phyloP scores from a whole-genome alignment of 2,797 vertebrate species.

The Cryptoblepharus egeriae region DNA sequence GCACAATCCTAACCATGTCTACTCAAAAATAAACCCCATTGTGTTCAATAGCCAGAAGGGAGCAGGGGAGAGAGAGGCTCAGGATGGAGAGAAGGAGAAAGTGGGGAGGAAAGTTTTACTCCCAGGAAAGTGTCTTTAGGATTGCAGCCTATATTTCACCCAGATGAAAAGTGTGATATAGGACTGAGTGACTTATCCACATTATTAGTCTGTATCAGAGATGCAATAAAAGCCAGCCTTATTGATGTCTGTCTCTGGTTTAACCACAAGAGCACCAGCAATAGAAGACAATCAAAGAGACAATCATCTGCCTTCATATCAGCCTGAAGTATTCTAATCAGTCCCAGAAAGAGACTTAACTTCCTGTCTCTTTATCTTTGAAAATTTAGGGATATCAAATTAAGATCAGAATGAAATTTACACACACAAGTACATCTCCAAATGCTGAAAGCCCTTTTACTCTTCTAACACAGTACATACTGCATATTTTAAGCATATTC shows the following conservation, averaged over 20 bases:
- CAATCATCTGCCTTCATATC: accelerated
- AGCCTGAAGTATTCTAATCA: conserved; percentile 1
- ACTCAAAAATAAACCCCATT: too few species aligned
- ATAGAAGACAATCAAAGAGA: conserved; percentile 8
- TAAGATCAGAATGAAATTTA: neutral
- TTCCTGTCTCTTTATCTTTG: neutral
- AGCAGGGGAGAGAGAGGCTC: too few species aligned
- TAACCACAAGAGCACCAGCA: conserved; percentile 12
- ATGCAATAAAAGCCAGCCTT: neutral
- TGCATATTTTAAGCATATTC: conserved; percentile 62
- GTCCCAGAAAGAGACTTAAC: neutral
- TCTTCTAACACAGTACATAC: conserved; percentile 60
- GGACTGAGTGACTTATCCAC: neutral
- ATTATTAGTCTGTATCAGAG: neutral
- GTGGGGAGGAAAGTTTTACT: too few species aligned
- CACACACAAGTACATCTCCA: neutral
- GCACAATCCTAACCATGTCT: too few species aligned
- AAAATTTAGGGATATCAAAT: conserved; percentile 46
- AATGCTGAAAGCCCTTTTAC: conserved; percentile 44
- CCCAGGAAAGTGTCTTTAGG: too few species aligned
- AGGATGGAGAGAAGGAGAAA: too few species aligned
- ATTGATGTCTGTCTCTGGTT: neutral
- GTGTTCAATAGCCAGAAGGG: too few species aligned
- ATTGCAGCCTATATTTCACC: too few species aligned
- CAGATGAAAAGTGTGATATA: neutral